A percentile compares a stretch with the other conserved stretches of the same genome.
These are phyloP conservation scores for Salminus brasiliensis DNA, from an alignment of 2,113 vertebrate genomes.

Conservation along the genomic window DNA sequence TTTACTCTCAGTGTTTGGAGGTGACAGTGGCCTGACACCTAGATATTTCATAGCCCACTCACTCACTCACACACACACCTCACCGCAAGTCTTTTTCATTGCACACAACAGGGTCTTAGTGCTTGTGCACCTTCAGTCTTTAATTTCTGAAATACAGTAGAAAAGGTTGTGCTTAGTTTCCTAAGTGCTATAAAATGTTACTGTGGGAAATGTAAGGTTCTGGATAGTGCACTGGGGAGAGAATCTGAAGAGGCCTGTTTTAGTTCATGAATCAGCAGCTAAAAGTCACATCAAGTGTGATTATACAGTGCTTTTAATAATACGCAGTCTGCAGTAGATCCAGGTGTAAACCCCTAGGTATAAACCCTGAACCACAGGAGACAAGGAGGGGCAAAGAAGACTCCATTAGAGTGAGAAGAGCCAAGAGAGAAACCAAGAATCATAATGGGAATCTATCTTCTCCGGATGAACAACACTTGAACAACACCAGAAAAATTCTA, in stretches of 20 bases:
- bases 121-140: background rate
- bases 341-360: too few relatives aligned
- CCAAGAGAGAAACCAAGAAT: too few relatives aligned
- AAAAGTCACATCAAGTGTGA: background rate
- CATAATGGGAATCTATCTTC: too few relatives aligned
- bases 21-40: conserved; percentile 64
- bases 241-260: background rate
- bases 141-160: background rate
- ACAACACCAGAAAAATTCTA: too few relatives aligned
- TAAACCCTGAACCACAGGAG: too few relatives aligned
- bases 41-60: conserved; percentile 67
- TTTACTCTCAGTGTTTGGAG: conserved; percentile 61
- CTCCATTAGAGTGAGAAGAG: too few relatives aligned
- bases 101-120: background rate
- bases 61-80: background rate
- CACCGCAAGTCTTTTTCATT: conserved; percentile 42
- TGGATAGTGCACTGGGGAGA: background rate
- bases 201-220: background rate
- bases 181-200: background rate
- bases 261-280: background rate
- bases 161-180: background rate
- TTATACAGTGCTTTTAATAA: too few relatives aligned
- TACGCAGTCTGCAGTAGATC: too few relatives aligned
- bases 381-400: too few relatives aligned
- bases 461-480: too few relatives aligned